A percentile compares a stretch with the other conserved stretches of the same genome.
These are phyloP conservation scores for Phalacrocorax aristotelis DNA, from an alignment of 2,113 vertebrate genomes.

Conservation along the genomic window DNA sequence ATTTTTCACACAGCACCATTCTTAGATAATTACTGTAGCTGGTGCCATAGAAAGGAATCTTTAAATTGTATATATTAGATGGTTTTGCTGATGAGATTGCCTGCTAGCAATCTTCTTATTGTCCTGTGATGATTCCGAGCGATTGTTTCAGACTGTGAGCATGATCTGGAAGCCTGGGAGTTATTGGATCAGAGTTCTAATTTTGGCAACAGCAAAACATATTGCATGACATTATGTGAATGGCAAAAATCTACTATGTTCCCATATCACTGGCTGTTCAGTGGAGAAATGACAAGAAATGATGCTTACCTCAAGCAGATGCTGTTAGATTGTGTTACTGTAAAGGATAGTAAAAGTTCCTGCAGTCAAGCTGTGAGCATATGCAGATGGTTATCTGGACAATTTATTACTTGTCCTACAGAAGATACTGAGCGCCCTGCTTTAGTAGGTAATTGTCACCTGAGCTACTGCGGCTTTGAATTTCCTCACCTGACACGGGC, in stretches of 20 bases:
- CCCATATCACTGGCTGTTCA: not conserved
- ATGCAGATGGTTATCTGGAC: not conserved
- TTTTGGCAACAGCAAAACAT: constrained; percentile 5
- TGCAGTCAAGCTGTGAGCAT: not conserved
- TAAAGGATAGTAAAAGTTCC: not conserved
- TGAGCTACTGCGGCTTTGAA: not conserved
- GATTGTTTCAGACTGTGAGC: not conserved
- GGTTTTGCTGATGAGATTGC: not conserved
- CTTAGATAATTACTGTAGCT: not conserved
- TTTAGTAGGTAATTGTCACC: not conserved
- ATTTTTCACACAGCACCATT: not conserved
- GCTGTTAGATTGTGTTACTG: not conserved
- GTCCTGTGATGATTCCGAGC: constrained; percentile 19
- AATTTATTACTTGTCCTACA: not conserved
- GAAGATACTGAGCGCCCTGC: not conserved
- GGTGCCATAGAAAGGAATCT: not conserved
- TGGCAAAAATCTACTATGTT: not conserved
- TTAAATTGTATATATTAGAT: not conserved
- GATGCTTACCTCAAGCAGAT: not conserved
- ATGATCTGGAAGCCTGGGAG: not conserved
- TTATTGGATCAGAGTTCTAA: not conserved
- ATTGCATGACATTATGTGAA: not conserved
- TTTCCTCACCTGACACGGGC: not conserved
- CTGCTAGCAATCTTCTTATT: constrained; percentile 34
- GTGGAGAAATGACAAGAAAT: not conserved